A percentile compares a stretch with the other conserved stretches of the same genome.
phyloP scores from a whole-genome alignment of 2,888 invertebrate species.

The Aspidapion aeneum region DNA sequence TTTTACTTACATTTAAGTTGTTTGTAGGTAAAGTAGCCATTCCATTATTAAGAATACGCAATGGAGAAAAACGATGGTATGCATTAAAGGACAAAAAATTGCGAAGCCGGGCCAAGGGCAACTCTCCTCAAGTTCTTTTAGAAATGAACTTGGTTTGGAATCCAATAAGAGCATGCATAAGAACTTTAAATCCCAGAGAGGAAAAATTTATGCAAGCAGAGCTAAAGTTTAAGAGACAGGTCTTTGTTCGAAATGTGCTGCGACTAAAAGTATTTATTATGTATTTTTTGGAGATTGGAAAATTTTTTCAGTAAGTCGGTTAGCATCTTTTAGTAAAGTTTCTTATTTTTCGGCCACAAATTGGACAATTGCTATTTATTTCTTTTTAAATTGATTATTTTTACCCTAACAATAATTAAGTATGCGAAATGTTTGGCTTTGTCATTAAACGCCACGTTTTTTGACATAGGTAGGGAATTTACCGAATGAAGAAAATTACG shows the following conservation, averaged over 20 bases:
- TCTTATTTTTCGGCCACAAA: no score
- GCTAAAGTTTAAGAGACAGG: slow-evolving; percentile 90
- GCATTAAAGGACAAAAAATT: slow-evolving; percentile 95
- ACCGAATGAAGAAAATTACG: no score
- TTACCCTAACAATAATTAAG: no score
- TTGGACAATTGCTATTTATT: no score
- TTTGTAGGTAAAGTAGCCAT: slow-evolving; percentile 68
- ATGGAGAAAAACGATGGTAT: slow-evolving; percentile 94
- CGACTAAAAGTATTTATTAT: slow-evolving; percentile 86
- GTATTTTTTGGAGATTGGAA: slow-evolving; percentile 84
- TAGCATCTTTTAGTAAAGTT: slow-evolving; percentile 3
- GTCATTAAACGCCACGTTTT: no score
- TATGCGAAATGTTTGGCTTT: no score
- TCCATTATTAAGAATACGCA: slow-evolving; percentile 69
- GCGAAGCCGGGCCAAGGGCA: slow-evolving; percentile 86
- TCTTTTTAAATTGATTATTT: no score
- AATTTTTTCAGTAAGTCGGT: slow-evolving; percentile 87
- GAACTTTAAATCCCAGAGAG: slow-evolving; percentile 93
- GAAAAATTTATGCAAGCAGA: slow-evolving; percentile 94
- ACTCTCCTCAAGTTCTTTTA: slow-evolving; percentile 81
- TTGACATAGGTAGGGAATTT: no score
- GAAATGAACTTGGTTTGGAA: slow-evolving; percentile 94
- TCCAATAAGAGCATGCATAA: slow-evolving; percentile 84
- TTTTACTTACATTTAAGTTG: no score
- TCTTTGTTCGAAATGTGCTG: slow-evolving; percentile 91